A percentile compares a stretch with the other conserved stretches of the same genome.
Conservation (phyloP, 2,888 invertebrate species). For the Tribolium freemani region DNA sequence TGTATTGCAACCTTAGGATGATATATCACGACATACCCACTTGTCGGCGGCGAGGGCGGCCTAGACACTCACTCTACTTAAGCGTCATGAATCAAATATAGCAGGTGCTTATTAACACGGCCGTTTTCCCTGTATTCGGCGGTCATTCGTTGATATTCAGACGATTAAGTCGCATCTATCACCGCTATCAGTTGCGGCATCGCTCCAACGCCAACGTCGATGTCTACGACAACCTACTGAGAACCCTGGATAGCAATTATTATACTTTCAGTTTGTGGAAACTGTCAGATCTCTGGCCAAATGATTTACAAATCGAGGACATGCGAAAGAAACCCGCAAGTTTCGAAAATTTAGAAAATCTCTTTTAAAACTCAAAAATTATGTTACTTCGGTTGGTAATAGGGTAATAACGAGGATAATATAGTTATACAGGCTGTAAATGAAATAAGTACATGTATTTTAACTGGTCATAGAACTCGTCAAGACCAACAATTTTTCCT, state of each 20-base stretch:
- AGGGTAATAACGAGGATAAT: too few species aligned
- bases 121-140: slow-evolving; percentile 43
- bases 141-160: slow-evolving; percentile 40
- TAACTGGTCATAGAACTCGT: too few species aligned
- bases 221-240: neutral
- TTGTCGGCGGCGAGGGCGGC: slow-evolving; percentile 55
- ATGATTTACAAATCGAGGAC: slow-evolving; percentile 9
- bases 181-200: slow-evolving; percentile 36
- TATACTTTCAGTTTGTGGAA: slow-evolving; percentile 12
- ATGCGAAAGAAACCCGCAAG: neutral
- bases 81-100: slow-evolving; percentile 63
- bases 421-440: too few species aligned
- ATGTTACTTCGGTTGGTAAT: neutral
- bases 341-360: neutral
- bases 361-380: neutral
- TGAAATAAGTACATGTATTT: too few species aligned
- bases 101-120: slow-evolving; percentile 64
- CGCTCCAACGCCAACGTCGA: slow-evolving; percentile 12
- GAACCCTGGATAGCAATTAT: neutral
- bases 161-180: slow-evolving; percentile 40
- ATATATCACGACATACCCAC: slow-evolving; percentile 27
- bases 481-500: too few species aligned
- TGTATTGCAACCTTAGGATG: slow-evolving; percentile 3
- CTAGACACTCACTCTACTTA: slow-evolving; percentile 60
- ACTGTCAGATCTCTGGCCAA: neutral